These are phyloP conservation scores for Liolophura sinensis DNA, from an alignment of 1,140 invertebrate species.

Conservation along the genomic window DNA sequence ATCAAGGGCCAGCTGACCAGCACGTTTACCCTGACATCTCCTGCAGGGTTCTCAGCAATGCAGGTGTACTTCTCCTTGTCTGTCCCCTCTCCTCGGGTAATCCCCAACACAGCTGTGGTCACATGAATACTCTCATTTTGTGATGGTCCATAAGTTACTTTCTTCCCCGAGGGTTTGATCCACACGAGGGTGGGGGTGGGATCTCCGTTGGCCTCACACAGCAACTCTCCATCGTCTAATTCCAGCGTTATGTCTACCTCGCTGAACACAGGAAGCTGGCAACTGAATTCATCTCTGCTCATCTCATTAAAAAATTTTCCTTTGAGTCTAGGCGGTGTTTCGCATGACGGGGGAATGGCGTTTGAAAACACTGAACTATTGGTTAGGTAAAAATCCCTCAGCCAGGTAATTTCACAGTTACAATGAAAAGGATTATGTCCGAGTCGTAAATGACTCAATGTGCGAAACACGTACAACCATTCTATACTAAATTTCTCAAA, in stretches of 20 bases:
- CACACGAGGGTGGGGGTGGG: constrained; percentile 53
- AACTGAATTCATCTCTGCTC: constrained; percentile 47
- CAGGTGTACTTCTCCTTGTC: constrained; percentile 48
- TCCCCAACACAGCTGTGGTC: not conserved
- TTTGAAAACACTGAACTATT: constrained; percentile 38
- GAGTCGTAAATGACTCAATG: constrained; percentile 47
- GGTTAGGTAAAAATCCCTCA: constrained; percentile 43
- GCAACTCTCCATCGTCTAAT: constrained; percentile 40
- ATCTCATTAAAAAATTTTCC: constrained; percentile 40
- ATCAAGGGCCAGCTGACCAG: constrained; percentile 49
- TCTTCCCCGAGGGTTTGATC: constrained; percentile 47
- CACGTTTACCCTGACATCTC: constrained; percentile 54
- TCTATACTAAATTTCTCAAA: constrained; percentile 40
- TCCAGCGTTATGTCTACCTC: constrained; percentile 53
- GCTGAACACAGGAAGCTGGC: constrained; percentile 52
- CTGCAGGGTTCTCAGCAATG: constrained; percentile 54
- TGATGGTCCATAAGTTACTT: constrained; percentile 38
- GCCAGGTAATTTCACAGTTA: constrained; percentile 53
- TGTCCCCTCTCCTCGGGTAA: constrained; percentile 13
- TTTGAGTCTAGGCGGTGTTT: constrained; percentile 34
- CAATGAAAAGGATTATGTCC: constrained; percentile 54
- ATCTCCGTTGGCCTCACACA: constrained; percentile 51
- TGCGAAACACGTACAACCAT: constrained; percentile 45
- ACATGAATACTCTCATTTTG: constrained; percentile 18
- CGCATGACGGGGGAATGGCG: constrained; percentile 40